Evolutionary conservation across 2,113 vertebrate genomes (phyloP).

Genomic region (Gallinago jamesoni): DNA sequence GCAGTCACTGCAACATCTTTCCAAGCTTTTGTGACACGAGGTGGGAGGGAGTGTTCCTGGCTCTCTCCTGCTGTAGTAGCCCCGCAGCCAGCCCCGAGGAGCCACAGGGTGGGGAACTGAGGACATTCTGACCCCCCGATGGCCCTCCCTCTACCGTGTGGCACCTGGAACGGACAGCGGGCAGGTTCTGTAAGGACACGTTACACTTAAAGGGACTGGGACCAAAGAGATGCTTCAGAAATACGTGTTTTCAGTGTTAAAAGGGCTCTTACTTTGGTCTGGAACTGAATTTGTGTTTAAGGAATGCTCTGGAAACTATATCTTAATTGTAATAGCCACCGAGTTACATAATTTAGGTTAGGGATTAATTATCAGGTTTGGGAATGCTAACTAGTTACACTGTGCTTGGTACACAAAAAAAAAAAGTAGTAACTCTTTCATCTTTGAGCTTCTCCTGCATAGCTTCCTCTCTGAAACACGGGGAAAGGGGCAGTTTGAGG

Average conservation of each 20-base stretch:
- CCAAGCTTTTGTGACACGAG: neutral
- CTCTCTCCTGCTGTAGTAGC: neutral
- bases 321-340: neutral
- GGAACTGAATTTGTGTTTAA: neutral
- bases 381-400: neutral
- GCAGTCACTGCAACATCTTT: fast-evolving
- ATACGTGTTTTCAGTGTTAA: neutral
- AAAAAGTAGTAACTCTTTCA: neutral
- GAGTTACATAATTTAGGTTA: neutral
- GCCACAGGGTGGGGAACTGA: neutral
- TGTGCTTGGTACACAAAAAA: neutral
- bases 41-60: fast-evolving
- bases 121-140: neutral
- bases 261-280: neutral
- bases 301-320: neutral
- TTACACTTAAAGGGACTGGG: neutral
- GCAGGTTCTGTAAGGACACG: neutral
- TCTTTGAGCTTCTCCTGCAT: neutral
- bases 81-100: neutral
- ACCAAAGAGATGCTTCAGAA: neutral
- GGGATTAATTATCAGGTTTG: neutral
- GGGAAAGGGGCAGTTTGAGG: neutral
- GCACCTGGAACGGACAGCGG: neutral
- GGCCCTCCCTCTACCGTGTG: neutral
- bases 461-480: neutral